Evolutionary conservation across 2,113 vertebrate genomes (phyloP), one percentile per base, ranked within the genome.

Genomic region (Gobius niger): DNA sequence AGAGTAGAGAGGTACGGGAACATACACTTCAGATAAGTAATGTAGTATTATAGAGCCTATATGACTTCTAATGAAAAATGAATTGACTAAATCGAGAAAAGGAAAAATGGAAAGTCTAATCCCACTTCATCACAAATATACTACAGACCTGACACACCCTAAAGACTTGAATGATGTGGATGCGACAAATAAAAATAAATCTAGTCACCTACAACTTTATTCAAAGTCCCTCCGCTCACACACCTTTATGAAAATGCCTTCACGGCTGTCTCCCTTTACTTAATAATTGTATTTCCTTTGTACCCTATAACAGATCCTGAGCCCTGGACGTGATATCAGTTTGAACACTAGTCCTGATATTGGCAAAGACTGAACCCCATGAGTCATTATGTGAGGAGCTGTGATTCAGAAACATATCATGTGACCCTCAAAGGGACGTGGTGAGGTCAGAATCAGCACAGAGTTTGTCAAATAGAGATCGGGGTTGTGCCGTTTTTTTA

Each of bases 371-470:
- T 62, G 52, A 63, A 52, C 24, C 67, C 47, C 40, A 46, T 78
- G 80, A 88, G 60, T 79, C 79, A 78, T 67, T 52, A 65, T 62
- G 47, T 50, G 71, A 85, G 75, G 46, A 64, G 63, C 64, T 47
- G 41, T 83, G 72, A 90, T 68, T 87, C 77, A 86, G 67, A 75
- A 67, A 42, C 65, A 40, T 50, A 59, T 65, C 56, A 50, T 64
- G 49, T 81, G 72, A 77, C 65, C 42, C 47, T 44, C 19, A 40
- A 7, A 50, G 65, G 68, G 46, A 67, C 67, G 64, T 2, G 9
- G 10, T 1, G 3, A 44, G 60, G 44, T 67, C 41, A 53, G 15
- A 64, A 66, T 68, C 8, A 16, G n/a, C 16, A 42, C 7, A 60
- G 18, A 19, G 10, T 19, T 4, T 53, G 52, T 53, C 16, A 53